phyloP scores from a whole-genome alignment of 2,113 vertebrate genomes.

The Alligator sinensis region DNA sequence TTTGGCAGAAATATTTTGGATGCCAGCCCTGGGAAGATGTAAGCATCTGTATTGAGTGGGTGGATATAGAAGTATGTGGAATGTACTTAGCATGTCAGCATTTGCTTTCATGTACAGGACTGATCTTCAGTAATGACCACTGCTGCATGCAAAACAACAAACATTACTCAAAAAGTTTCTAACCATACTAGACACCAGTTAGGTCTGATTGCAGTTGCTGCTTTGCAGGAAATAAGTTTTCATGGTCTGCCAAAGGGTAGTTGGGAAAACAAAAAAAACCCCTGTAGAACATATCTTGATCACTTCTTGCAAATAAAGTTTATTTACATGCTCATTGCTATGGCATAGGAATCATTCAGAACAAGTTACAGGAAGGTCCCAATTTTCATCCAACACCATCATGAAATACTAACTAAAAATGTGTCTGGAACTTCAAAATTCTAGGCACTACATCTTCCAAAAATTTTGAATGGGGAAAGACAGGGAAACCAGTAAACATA shows the following conservation, averaged over 20 bases:
- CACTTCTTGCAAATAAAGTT: background rate
- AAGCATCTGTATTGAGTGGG: conserved; percentile 42
- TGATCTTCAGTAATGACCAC: conserved; percentile 77
- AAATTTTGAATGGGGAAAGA: background rate
- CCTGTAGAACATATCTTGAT: background rate
- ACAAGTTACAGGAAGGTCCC: background rate
- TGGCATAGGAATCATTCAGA: background rate
- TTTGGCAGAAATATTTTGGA: background rate
- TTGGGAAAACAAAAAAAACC: background rate
- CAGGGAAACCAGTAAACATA: background rate
- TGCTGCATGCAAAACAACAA: conserved; percentile 65
- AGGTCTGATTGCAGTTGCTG: background rate
- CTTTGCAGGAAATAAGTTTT: background rate
- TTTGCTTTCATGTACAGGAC: conserved; percentile 66
- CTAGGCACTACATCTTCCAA: background rate
- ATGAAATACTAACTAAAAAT: background rate
- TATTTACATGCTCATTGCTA: background rate
- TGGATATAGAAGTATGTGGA: conserved; percentile 60
- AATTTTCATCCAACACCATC: background rate
- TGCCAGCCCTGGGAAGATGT: conserved; percentile 32
- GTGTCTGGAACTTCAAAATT: background rate
- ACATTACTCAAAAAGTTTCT: background rate
- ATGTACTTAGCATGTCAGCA: conserved; percentile 57
- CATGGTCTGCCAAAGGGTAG: background rate
- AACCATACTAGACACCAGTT: background rate